phyloP scores from a whole-genome alignment of 2,797 vertebrate species.

The Neosalanx taihuensis region DNA sequence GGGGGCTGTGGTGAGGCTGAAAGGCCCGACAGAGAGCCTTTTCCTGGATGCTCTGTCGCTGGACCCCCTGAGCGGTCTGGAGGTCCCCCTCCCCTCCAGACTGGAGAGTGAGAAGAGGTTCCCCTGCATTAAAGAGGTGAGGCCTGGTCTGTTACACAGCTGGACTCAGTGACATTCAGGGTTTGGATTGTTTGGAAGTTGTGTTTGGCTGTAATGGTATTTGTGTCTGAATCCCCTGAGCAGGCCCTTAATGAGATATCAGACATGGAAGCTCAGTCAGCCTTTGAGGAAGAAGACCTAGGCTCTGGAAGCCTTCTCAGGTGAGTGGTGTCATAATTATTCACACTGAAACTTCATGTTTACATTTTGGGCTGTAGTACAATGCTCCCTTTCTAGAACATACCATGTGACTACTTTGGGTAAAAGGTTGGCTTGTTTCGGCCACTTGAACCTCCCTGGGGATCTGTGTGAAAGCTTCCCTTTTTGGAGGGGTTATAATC shows the following conservation, averaged over 20 bases:
- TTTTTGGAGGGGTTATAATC: conserved; percentile 11
- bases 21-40: conserved; percentile 83
- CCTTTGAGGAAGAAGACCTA: conserved; percentile 84
- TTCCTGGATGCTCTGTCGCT: conserved; percentile 88
- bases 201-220: neutral
- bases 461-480: conserved; percentile 23
- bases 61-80: conserved; percentile 75
- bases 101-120: conserved; percentile 83
- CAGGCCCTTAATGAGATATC: conserved; percentile 78
- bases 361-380: conserved; percentile 9
- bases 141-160: neutral
- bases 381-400: conserved; percentile 15
- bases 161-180: neutral
- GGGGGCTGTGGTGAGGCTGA: conserved; percentile 72
- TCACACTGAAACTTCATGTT: neutral
- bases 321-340: conserved; percentile 60
- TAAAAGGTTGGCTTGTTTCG: conserved; percentile 27
- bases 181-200: neutral
- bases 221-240: conserved; percentile 19
- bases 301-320: conserved; percentile 90
- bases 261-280: conserved; percentile 55
- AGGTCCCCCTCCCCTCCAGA: conserved; percentile 72
- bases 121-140: conserved; percentile 81
- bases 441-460: conserved; percentile 14
- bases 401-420: neutral